A percentile compares a stretch with the other conserved stretches of the same genome.
Evolutionary conservation across 2,113 vertebrate genomes (phyloP).

Genomic region (Lepisosteus osseus): DNA sequence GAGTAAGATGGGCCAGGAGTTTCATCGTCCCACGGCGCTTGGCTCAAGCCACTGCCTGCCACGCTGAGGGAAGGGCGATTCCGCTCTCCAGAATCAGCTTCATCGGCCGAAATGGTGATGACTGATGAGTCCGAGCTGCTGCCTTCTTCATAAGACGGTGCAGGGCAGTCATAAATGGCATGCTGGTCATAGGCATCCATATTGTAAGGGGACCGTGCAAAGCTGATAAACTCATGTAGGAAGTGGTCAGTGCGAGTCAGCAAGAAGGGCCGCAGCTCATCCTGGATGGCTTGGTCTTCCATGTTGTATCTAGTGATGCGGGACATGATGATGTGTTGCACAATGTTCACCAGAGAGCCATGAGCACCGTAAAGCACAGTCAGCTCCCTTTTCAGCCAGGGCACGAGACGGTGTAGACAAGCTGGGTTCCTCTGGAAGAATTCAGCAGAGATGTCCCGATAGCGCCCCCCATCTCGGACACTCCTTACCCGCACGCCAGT

Average conservation of each 20-base stretch:
- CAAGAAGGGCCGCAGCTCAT: constrained; percentile 80
- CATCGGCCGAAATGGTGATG: constrained; percentile 86
- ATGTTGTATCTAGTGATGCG: constrained; percentile 77
- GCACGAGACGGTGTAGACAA: constrained; percentile 85
- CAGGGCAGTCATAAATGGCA: constrained; percentile 85
- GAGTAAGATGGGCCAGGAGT: constrained; percentile 86
- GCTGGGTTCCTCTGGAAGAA: constrained; percentile 89
- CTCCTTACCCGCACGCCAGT: constrained; percentile 67
- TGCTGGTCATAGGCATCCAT: constrained; percentile 85
- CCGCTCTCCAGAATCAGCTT: constrained; percentile 40
- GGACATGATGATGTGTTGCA: constrained; percentile 81
- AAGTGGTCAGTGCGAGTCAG: constrained; percentile 83
- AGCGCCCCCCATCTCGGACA: constrained; percentile 83
- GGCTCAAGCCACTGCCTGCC: constrained; percentile 55
- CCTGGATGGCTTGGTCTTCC: constrained; percentile 73
- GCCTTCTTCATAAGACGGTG: constrained; percentile 77
- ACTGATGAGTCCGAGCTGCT: constrained; percentile 81
- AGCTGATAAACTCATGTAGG: constrained; percentile 84
- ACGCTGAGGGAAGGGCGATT: constrained; percentile 43
- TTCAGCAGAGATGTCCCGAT: constrained; percentile 82
- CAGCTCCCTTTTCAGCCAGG: constrained; percentile 89
- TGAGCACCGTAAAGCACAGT: constrained; percentile 82
- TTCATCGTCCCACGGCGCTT: constrained; percentile 89
- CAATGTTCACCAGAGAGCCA: constrained; percentile 77
- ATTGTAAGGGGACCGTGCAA: constrained; percentile 82